phyloP scores from a whole-genome alignment of 2,888 invertebrate genomes.

The Caenorhabditis zanzibari region DNA sequence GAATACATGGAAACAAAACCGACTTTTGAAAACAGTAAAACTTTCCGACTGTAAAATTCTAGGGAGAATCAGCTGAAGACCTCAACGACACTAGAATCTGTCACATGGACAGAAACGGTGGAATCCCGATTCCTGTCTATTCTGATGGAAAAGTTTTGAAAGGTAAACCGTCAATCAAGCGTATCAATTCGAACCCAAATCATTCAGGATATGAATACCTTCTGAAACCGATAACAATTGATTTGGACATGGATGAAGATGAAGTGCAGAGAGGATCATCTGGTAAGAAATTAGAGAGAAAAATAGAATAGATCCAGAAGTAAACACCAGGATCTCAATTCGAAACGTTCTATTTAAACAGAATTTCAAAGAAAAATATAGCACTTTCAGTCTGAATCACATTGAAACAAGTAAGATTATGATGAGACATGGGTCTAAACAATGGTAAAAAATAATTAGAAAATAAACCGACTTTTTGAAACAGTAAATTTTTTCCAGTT shows the following conservation, averaged over 20 bases:
- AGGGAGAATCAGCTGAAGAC: slow-evolving; percentile 52
- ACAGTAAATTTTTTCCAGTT: no score
- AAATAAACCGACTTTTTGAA: no score
- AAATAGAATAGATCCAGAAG: no score
- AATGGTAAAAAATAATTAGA: no score
- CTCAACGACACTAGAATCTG: slow-evolving; percentile 55
- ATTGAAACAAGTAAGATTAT: no score
- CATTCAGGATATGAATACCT: slow-evolving; percentile 48
- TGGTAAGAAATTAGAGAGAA: slow-evolving; percentile 13
- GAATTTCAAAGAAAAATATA: no score
- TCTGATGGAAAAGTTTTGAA: slow-evolving; percentile 42
- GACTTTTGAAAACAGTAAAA: background rate
- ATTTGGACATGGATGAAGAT: slow-evolving; percentile 39
- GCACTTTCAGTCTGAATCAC: no score
- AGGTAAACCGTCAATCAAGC: slow-evolving; percentile 8
- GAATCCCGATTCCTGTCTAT: slow-evolving; percentile 50
- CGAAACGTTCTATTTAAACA: no score
- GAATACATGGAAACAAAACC: no score
- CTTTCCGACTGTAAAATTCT: background rate
- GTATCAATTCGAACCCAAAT: background rate
- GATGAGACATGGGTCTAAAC: no score
- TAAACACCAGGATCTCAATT: no score
- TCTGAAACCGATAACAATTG: slow-evolving; percentile 34
- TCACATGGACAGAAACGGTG: slow-evolving; percentile 36
- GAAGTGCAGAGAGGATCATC: background rate